Conservation (phyloP, 2,113 vertebrate genomes). For the Dicaeum eximium region DNA sequence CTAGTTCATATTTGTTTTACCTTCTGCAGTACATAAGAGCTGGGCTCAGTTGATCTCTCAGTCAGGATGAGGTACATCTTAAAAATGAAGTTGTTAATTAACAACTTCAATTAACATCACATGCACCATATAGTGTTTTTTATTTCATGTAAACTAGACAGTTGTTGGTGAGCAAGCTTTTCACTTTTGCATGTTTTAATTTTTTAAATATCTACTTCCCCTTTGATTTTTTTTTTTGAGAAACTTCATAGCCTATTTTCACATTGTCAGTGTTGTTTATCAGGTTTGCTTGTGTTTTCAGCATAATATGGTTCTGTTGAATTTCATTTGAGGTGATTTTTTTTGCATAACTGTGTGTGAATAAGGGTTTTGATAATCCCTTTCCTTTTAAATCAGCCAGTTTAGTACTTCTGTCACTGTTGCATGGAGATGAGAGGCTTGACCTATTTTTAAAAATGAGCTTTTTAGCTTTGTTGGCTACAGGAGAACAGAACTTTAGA, state of each 20-base stretch:
- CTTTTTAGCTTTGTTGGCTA: neutral
- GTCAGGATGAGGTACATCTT: neutral
- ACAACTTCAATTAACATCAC: rapidly evolving
- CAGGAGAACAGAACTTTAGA: neutral
- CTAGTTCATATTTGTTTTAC: neutral
- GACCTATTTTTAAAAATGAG: slow-evolving; percentile 21
- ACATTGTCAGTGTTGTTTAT: neutral
- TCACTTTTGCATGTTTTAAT: neutral
- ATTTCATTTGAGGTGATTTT: neutral
- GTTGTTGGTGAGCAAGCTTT: neutral
- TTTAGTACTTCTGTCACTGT: slow-evolving; percentile 28
- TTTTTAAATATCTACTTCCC: neutral
- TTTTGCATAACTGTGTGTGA: neutral
- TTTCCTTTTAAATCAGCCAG: neutral
- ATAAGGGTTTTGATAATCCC: neutral
- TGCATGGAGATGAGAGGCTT: neutral
- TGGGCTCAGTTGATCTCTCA: neutral
- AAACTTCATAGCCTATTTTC: neutral
- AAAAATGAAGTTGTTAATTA: neutral
- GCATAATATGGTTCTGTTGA: neutral
- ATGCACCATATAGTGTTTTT: neutral
- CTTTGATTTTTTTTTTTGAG: neutral
- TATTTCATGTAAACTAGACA: neutral
- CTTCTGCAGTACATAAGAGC: neutral
- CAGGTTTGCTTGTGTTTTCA: neutral